These are phyloP conservation scores for Hyaena hyaena DNA, from an alignment of 2,113 vertebrate genomes.

Conservation along the genomic window DNA sequence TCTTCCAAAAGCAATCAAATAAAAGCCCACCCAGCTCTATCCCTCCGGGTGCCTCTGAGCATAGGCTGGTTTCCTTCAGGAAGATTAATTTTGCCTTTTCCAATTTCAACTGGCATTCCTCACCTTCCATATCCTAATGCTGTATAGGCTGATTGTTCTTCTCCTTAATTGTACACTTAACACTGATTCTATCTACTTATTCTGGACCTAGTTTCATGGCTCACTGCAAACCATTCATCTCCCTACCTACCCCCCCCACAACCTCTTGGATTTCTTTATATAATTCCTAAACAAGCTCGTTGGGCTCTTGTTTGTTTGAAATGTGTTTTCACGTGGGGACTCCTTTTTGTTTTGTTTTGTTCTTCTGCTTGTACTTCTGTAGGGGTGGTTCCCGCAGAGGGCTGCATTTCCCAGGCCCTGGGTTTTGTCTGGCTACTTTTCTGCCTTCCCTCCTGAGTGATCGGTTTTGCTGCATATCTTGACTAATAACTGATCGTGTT, in stretches of 20 bases:
- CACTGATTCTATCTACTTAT: constrained; percentile 55
- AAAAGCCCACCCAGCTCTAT: not conserved
- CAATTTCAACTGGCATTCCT: constrained; percentile 42
- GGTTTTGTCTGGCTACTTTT: not conserved
- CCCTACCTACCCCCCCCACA: not conserved
- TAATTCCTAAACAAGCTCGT: constrained; percentile 46
- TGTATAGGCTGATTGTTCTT: constrained; percentile 41
- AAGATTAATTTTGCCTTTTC: constrained; percentile 58
- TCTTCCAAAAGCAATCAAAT: constrained; percentile 57
- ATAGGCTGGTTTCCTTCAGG: constrained; percentile 23
- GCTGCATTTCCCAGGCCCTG: not conserved
- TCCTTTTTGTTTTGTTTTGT: not conserved
- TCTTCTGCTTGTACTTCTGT: not conserved
- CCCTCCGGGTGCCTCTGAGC: not conserved
- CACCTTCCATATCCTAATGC: constrained; percentile 26
- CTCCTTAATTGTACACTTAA: constrained; percentile 51
- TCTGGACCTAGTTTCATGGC: constrained; percentile 57
- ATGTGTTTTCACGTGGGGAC: not conserved
- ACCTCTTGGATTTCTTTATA: constrained; percentile 48
- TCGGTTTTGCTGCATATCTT: not conserved
- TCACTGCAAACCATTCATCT: constrained; percentile 58
- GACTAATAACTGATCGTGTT: not conserved
- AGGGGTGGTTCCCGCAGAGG: not conserved
- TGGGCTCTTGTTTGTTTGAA: constrained; percentile 16
- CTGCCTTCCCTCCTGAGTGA: not conserved